Percentiles rank a stretch among this genome's conserved stretches.
Evolutionary conservation across 2,888 invertebrate species (phyloP).

Genomic region (Autographa pulchrina): DNA sequence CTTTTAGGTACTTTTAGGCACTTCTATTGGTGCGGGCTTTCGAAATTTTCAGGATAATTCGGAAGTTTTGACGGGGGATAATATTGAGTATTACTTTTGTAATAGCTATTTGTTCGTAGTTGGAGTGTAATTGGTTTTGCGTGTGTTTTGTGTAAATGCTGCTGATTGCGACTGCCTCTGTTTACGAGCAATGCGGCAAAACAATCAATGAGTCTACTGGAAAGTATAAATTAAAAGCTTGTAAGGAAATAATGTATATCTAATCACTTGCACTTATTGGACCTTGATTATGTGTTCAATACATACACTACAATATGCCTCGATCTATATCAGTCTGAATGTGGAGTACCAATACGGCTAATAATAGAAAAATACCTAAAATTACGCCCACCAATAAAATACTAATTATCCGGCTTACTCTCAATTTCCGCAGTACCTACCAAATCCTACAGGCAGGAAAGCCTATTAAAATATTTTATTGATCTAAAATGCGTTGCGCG

Average conservation of each 20-base stretch:
- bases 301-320: too few species aligned
- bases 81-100: constrained; percentile 60
- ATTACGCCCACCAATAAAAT: background rate
- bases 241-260: too few species aligned
- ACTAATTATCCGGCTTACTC: background rate
- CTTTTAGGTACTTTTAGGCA: constrained; percentile 31
- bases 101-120: constrained; percentile 63
- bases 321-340: background rate
- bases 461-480: background rate
- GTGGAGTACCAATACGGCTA: background rate
- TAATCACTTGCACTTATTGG: too few species aligned
- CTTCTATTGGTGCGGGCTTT: constrained; percentile 17
- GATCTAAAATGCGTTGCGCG: background rate
- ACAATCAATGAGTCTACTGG: background rate
- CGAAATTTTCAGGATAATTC: constrained; percentile 45
- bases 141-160: constrained; percentile 18
- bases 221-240: background rate
- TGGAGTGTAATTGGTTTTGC: constrained; percentile 31
- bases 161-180: background rate
- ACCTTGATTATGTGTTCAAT: too few species aligned
- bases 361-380: background rate
- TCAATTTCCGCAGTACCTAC: background rate
- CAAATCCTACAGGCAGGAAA: background rate
- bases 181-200: constrained; percentile 6
- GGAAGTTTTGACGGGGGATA: constrained; percentile 53